A percentile compares a stretch with the other conserved stretches of the same genome.
Evolutionary conservation across 2,888 invertebrate species (phyloP).

Genomic region (Acutogordius australiensis): DNA sequence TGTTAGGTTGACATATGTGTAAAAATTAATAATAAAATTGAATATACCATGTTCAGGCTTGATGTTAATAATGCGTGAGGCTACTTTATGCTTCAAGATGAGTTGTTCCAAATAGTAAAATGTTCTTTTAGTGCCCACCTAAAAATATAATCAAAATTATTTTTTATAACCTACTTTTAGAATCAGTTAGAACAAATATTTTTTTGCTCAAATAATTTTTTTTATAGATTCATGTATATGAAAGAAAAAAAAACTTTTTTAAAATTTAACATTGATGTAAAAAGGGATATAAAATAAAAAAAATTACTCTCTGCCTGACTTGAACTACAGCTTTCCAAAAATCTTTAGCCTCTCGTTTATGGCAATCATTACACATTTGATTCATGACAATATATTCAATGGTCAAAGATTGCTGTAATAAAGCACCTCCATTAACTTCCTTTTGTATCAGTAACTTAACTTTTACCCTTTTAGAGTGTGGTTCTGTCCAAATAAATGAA

Average conservation of each 20-base stretch:
- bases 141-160: not conserved
- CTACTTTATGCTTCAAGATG: conserved; percentile 73
- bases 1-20: not conserved
- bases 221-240: no score
- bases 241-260: no score
- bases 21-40: no score
- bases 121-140: conserved; percentile 73
- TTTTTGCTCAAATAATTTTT: no score
- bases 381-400: conserved; percentile 65
- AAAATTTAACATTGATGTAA: no score
- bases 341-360: conserved; percentile 78
- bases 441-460: conserved; percentile 65
- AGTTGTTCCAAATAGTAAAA: conserved; percentile 87
- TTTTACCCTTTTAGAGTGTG: conserved; percentile 85
- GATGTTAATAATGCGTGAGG: conserved; percentile 57
- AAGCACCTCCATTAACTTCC: conserved; percentile 54
- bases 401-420: conserved; percentile 69
- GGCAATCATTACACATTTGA: conserved; percentile 92
- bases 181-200: not conserved
- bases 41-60: conserved; percentile 43
- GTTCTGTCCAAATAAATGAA: conserved; percentile 90
- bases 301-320: conserved; percentile 26
- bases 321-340: conserved; percentile 62
- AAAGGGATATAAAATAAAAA: not conserved
- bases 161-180: no score